Base-by-base conservation (phyloP, 92 coral and sea anemone genomes). In the Zoanthus gigantus region DNA sequence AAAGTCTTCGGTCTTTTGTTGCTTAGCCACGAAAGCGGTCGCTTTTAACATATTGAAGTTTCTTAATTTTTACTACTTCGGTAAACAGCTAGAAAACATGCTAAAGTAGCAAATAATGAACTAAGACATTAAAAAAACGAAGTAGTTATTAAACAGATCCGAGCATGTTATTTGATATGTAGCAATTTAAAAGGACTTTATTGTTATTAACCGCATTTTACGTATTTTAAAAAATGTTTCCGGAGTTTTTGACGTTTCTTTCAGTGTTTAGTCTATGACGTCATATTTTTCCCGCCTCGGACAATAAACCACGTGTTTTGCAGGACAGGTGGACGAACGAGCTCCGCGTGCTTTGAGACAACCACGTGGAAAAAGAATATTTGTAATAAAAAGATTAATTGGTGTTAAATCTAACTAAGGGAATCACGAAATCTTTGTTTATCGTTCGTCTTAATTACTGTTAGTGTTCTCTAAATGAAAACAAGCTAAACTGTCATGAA, bases 391-490 rank as follows among this genome's bases (percentile, higher is more conserved):
- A 17, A 28, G 67, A 53, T 77, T 77, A 77, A 77, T 77, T 77
- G 68, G 31, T 54, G 68, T 45, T 34, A 77, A 77, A 53, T 6
- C 18, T 77, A 16, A 29, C 67, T 30, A 77, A 1, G 48, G 8
- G 16, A 53, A 12, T 77, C 82, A 77, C 82, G 82, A n/a, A 77
- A 77, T 14, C 46, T 77, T 77, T 77, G 67, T 77, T 77, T 77
- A 54, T 77, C 30, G 16, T 48, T 18, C 18, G 48, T 9, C 23
- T 75, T 50, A 77, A 6, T 30, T 29, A 77, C 1, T 17, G 69
- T 53, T 56, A 12, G 46, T 77, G 48, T 2, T 17, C 7, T 9
- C 10, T 29, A 0, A 44, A 29, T 23, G 5, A 56, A 77, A 77
- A 12, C 68, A 77, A 53, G 67, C 14, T 74, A 15, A 46, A 56